phyloP scores from a whole-genome alignment of 2,113 vertebrate species.

The Sapayoa aenigma region DNA sequence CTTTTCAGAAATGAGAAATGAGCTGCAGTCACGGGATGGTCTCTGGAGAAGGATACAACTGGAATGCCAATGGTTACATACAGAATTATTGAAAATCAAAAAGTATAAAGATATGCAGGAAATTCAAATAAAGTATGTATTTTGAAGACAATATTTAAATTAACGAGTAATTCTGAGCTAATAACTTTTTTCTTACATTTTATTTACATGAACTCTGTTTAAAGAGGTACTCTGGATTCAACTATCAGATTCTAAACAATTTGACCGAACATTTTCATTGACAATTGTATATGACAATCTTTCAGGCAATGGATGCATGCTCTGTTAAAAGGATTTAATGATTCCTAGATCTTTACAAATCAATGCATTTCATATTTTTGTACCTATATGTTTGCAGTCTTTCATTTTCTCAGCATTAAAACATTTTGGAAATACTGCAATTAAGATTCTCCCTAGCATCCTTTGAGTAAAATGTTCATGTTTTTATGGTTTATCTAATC shows the following conservation, averaged over 20 bases:
- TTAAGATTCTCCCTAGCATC: background rate
- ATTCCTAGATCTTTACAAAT: background rate
- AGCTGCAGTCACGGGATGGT: slow-evolving; percentile 70
- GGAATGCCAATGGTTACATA: slow-evolving; percentile 67
- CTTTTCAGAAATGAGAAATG: slow-evolving; percentile 71
- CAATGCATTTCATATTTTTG: background rate
- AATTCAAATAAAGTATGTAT: slow-evolving; percentile 62
- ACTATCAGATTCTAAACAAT: background rate
- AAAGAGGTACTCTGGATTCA: background rate
- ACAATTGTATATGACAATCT: background rate
- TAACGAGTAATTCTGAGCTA: background rate
- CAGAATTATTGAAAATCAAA: slow-evolving; percentile 65
- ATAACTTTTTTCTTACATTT: background rate
- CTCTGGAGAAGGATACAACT: slow-evolving; percentile 69
- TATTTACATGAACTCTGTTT: background rate
- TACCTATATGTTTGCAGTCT: background rate
- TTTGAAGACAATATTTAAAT: background rate
- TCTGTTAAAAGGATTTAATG: background rate
- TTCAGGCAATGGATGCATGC: background rate
- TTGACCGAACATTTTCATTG: background rate
- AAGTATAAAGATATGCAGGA: slow-evolving; percentile 48
- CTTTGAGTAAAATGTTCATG: background rate
- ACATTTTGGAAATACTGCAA: background rate
- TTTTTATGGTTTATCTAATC: background rate
- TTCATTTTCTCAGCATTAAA: background rate